Percentiles rank a stretch among this genome's conserved stretches.
These are phyloP conservation scores for Saccopteryx leptura DNA, from an alignment of 2,113 vertebrate species.

Conservation along the genomic window DNA sequence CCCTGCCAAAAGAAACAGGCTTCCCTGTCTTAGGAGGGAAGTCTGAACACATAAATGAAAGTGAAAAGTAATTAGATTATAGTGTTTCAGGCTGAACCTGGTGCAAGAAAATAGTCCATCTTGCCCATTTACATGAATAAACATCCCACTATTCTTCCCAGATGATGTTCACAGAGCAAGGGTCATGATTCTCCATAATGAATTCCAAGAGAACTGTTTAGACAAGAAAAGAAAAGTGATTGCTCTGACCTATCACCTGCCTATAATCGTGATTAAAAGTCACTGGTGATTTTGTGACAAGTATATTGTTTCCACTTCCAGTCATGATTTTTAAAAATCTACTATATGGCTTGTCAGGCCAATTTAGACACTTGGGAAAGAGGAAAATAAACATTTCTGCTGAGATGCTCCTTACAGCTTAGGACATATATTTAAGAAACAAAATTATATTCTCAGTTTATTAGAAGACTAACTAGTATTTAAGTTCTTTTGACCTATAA, in stretches of 20 bases:
- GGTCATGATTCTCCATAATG: slow-evolving; percentile 65
- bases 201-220: slow-evolving; percentile 69
- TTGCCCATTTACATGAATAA: slow-evolving; percentile 71
- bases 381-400: neutral
- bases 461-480: rapidly evolving
- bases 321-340: neutral
- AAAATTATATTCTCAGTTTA: neutral
- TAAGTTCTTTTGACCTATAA: slow-evolving; percentile 61
- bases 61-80: slow-evolving; percentile 80
- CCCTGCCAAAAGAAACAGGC: slow-evolving; percentile 77
- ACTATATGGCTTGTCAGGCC: neutral
- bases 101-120: slow-evolving; percentile 54
- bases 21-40: slow-evolving; percentile 77
- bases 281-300: slow-evolving; percentile 42
- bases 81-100: slow-evolving; percentile 54
- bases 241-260: neutral
- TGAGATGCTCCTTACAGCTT: slow-evolving; percentile 48
- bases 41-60: slow-evolving; percentile 74
- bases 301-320: neutral
- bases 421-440: slow-evolving; percentile 29
- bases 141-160: slow-evolving; percentile 48
- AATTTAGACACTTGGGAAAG: neutral
- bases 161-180: slow-evolving; percentile 32
- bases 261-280: slow-evolving; percentile 58
- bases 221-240: slow-evolving; percentile 54